These are phyloP conservation scores for Rhogogaster chlorosoma DNA, from an alignment of 2,888 invertebrate species.

Conservation along the genomic window DNA sequence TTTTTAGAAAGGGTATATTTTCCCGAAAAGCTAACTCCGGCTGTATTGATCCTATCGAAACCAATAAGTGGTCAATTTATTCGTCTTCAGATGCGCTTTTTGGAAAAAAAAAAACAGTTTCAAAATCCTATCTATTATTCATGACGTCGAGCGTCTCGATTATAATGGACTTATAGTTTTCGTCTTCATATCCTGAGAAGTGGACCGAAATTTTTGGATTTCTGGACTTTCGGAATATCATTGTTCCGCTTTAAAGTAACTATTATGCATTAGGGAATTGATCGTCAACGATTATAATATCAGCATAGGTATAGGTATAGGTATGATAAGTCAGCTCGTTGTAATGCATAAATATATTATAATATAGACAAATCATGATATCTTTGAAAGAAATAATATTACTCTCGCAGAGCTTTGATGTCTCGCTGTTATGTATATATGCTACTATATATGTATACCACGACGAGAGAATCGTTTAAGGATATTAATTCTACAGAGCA, in stretches of 20 bases:
- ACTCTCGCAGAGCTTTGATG: neutral
- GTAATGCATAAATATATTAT: neutral
- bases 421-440: neutral
- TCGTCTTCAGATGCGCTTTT: no score
- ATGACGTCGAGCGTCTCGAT: no score
- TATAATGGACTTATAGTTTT: no score
- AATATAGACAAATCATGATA: neutral
- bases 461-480: conserved; percentile 13
- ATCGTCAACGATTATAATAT: neutral
- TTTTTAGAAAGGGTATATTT: no score
- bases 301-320: neutral
- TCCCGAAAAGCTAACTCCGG: no score
- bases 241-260: neutral
- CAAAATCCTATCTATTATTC: no score
- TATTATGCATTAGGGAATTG: neutral
- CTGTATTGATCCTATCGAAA: no score
- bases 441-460: neutral
- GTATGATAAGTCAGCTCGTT: neutral
- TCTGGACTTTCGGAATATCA: no score
- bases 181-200: no score
- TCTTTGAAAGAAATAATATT: neutral
- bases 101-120: no score
- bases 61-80: no score
- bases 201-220: no score
- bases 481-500: conserved; percentile 11